phyloP scores from a whole-genome alignment of 1,140 invertebrate species.

The Trichonephila clavipes region DNA sequence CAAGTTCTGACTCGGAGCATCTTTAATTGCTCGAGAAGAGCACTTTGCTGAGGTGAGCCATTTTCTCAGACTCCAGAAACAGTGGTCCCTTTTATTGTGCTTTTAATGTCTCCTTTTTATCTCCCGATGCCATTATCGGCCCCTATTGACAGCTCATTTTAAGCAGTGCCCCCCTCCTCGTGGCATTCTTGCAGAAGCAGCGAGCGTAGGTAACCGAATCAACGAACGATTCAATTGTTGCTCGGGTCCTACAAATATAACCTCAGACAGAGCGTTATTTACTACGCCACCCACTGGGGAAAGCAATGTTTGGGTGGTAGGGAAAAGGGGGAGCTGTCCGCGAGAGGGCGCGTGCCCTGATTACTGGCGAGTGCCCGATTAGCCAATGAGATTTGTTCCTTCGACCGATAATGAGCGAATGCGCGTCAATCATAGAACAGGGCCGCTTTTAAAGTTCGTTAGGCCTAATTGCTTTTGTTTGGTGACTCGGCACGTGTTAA shows the following conservation, averaged over 20 bases:
- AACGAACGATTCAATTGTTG: constrained; percentile 63
- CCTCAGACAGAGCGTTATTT: constrained; percentile 64
- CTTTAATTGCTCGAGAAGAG: constrained; percentile 30
- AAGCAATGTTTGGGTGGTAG: neutral
- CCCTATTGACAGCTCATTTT: constrained; percentile 71
- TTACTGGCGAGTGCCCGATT: constrained; percentile 76
- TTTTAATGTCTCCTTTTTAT: constrained; percentile 51
- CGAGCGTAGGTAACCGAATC: constrained; percentile 55
- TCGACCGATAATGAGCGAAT: constrained; percentile 73
- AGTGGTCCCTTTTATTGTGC: neutral
- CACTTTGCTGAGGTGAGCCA: neutral
- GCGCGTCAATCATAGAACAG: constrained; percentile 74
- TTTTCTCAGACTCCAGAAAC: neutral
- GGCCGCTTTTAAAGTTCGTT: constrained; percentile 76
- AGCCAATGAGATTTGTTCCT: constrained; percentile 76
- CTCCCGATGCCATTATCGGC: constrained; percentile 48
- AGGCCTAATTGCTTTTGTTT: constrained; percentile 76
- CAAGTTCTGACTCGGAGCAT: neutral
- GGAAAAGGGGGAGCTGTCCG: neutral
- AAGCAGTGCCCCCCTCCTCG: neutral
- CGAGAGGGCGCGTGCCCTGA: constrained; percentile 64
- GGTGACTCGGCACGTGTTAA: constrained; percentile 75
- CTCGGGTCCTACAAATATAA: constrained; percentile 36
- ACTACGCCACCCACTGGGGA: constrained; percentile 27
- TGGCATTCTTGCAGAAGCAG: constrained; percentile 36